phyloP scores from a whole-genome alignment of 2,888 invertebrate species.

The Drosophila villosipedis region DNA sequence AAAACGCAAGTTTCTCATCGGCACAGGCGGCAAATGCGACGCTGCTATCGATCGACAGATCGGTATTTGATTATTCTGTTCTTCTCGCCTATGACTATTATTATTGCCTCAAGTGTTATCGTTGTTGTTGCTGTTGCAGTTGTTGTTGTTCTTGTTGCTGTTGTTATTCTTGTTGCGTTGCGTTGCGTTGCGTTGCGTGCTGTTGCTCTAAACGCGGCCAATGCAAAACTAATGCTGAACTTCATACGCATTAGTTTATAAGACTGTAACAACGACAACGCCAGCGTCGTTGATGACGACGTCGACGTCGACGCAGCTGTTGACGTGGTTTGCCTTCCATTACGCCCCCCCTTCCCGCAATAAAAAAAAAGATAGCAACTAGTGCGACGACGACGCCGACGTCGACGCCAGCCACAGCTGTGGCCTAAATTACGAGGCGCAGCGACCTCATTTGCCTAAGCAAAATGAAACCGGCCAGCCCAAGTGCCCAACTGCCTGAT shows the following conservation, averaged over 20 bases:
- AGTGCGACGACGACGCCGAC: conserved; percentile 7
- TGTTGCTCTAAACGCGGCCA: conserved; percentile 77
- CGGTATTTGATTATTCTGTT: neutral
- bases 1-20: conserved; percentile 88
- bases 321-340: neutral
- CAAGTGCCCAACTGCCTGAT: neutral
- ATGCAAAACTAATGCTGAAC: conserved; percentile 81
- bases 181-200: conserved; percentile 19
- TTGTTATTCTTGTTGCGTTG: neutral
- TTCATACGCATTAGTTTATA: conserved; percentile 79
- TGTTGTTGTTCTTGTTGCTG: neutral
- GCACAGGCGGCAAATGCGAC: conserved; percentile 70
- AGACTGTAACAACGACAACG: conserved; percentile 47
- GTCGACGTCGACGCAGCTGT: conserved; percentile 13
- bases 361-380: conserved; percentile 20
- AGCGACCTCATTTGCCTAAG: conserved; percentile 44
- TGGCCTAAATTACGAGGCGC: conserved; percentile 41
- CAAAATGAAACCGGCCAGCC: neutral
- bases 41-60: conserved; percentile 24
- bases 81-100: neutral
- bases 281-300: conserved; percentile 9
- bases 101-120: neutral
- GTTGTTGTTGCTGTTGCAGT: neutral
- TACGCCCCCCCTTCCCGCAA: neutral
- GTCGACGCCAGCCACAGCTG: conserved; percentile 21